These are phyloP conservation scores for Ditylenchus weischeri DNA, from an alignment of 2,888 invertebrate genomes.

Conservation along the genomic window DNA sequence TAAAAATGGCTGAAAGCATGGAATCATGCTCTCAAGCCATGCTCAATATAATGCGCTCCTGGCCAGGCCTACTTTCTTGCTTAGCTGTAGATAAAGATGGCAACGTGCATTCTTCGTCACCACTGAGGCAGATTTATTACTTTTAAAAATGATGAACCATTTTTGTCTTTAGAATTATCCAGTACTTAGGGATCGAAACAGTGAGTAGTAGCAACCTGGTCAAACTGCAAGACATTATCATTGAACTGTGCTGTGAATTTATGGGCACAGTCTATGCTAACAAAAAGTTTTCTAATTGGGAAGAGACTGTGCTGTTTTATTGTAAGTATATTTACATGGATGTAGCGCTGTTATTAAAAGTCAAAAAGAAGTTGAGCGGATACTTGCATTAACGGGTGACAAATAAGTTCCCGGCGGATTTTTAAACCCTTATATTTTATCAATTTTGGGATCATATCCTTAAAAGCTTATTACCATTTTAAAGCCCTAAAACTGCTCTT, in stretches of 20 bases:
- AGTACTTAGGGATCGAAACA: constrained; percentile 45
- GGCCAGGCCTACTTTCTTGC: constrained; percentile 67
- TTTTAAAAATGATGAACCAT: no score
- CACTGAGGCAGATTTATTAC: constrained; percentile 26
- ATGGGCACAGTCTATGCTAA: constrained; percentile 48
- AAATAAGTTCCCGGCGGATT: no score
- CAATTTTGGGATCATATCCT: no score
- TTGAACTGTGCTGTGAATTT: constrained; percentile 52
- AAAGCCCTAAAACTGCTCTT: no score
- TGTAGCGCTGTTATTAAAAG: no score
- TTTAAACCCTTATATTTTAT: no score
- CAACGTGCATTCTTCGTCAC: constrained; percentile 41
- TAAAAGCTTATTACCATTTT: no score
- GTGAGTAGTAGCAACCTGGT: constrained; percentile 37
- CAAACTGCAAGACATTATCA: constrained; percentile 44
- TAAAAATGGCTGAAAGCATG: constrained; percentile 15
- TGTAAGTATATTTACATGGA: constrained; percentile 15
- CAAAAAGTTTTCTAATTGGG: constrained; percentile 45
- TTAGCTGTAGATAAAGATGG: constrained; percentile 23
- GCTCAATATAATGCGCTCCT: constrained; percentile 41
- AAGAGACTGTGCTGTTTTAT: constrained; percentile 45
- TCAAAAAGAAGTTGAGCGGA: no score
- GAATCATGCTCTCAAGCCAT: constrained; percentile 36
- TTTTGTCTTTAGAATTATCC: constrained; percentile 23
- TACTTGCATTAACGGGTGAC: no score